These are phyloP conservation scores for Pseudomyrmex dendroicus DNA, from an alignment of 1,140 invertebrate species.

Conservation along the genomic window DNA sequence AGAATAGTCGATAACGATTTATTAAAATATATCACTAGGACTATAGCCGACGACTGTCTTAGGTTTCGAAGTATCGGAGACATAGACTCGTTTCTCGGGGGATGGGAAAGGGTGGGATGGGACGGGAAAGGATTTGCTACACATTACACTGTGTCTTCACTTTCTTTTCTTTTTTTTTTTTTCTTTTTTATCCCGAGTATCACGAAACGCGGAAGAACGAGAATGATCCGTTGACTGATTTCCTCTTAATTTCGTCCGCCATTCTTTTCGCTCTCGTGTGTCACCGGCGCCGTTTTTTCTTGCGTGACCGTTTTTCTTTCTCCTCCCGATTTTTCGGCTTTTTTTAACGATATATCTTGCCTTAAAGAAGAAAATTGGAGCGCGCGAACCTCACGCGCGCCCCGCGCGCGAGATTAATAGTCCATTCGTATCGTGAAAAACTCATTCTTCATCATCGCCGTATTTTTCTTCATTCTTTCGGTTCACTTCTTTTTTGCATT, in stretches of 20 bases:
- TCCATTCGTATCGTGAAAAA: constrained; percentile 67
- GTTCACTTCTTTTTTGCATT: constrained; percentile 56
- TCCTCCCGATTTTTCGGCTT: background rate
- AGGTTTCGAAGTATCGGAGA: constrained; percentile 68
- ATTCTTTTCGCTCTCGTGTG: constrained; percentile 51
- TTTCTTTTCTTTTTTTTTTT: constrained; percentile 54
- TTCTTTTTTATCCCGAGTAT: constrained; percentile 43
- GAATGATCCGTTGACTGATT: constrained; percentile 51
- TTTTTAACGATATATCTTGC: constrained; percentile 37
- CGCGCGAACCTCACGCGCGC: constrained; percentile 6
- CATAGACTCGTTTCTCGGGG: constrained; percentile 58
- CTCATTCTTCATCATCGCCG: constrained; percentile 62
- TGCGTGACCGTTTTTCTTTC: constrained; percentile 19
- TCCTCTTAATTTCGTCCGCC: constrained; percentile 47
- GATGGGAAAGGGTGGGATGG: background rate
- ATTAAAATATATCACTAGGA: constrained; percentile 83
- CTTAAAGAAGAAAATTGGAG: constrained; percentile 47
- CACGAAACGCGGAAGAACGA: constrained; percentile 28
- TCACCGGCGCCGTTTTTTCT: constrained; percentile 47
- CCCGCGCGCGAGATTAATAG: constrained; percentile 66
- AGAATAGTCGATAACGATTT: constrained; percentile 78
- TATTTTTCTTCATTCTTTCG: constrained; percentile 46
- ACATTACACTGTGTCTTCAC: constrained; percentile 57
- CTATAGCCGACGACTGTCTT: constrained; percentile 81
- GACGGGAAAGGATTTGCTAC: constrained; percentile 33